phyloP scores from a whole-genome alignment of 2,797 vertebrate species.

The Sebastes itinus region DNA sequence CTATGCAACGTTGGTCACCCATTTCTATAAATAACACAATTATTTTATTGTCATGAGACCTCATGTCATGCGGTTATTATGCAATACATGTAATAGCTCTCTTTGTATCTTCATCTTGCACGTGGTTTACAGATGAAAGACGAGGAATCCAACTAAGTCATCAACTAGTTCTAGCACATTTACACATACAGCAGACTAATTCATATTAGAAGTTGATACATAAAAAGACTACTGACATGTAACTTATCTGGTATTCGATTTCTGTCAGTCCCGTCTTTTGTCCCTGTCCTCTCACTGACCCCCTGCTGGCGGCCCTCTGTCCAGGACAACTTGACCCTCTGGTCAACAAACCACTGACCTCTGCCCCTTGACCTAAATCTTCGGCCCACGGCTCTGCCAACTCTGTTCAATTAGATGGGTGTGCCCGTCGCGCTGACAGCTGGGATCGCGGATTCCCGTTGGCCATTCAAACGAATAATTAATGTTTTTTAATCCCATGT shows the following conservation, averaged over 20 bases:
- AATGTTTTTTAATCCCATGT: neutral
- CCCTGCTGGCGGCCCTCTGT: slow-evolving; percentile 31
- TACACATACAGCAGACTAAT: neutral
- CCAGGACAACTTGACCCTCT: slow-evolving; percentile 34
- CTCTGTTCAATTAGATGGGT: neutral
- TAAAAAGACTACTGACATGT: neutral
- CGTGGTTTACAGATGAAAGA: slow-evolving; percentile 30
- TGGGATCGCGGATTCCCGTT: neutral
- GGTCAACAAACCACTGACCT: slow-evolving; percentile 40
- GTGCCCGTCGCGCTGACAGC: neutral
- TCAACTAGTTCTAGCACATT: slow-evolving; percentile 5
- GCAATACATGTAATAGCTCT: slow-evolving; percentile 21
- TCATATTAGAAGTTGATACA: neutral
- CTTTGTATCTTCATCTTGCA: neutral
- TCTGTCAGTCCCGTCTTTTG: neutral
- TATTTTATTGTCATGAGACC: slow-evolving; percentile 36
- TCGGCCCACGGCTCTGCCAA: slow-evolving; percentile 1
- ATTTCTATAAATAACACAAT: slow-evolving; percentile 46
- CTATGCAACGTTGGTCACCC: slow-evolving; percentile 6
- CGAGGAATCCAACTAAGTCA: slow-evolving; percentile 18
- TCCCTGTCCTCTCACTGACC: slow-evolving; percentile 19
- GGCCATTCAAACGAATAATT: neutral
- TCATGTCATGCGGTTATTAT: slow-evolving; percentile 37
- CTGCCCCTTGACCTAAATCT: slow-evolving; percentile 30
- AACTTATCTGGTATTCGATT: neutral